Percentiles rank a stretch among this genome's conserved stretches.
Conservation (phyloP, 2,113 vertebrate species). For the Bujurquina vittata region DNA sequence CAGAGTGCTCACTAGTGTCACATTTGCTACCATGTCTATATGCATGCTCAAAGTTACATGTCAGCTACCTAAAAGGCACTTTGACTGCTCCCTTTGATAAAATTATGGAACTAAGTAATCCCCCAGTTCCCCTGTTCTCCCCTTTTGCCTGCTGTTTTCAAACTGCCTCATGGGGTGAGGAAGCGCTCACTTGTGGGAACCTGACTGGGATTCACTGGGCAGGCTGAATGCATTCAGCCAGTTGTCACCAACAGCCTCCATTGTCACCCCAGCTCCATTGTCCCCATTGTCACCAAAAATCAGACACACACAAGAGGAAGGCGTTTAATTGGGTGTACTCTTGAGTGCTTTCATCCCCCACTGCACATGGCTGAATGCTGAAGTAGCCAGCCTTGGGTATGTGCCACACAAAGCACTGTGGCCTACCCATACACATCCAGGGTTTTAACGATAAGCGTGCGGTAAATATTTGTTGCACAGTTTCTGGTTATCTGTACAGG, state of each 20-base stretch:
- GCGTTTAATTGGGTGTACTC: conserved; percentile 81
- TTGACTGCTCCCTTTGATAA: not conserved
- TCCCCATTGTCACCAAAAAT: conserved; percentile 78
- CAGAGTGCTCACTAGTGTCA: not conserved
- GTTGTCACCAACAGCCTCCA: conserved; percentile 75
- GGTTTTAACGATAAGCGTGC: conserved; percentile 66
- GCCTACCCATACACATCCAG: conserved; percentile 51
- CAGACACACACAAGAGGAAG: conserved; percentile 79
- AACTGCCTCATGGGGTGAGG: conserved; percentile 50
- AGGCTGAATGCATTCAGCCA: conserved; percentile 70
- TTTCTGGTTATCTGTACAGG: conserved; percentile 64
- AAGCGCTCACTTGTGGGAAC: conserved; percentile 77
- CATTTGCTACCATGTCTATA: not conserved
- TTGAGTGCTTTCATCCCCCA: conserved; percentile 73
- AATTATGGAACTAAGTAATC: conserved; percentile 16
- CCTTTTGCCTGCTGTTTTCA: conserved; percentile 43
- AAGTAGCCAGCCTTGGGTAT: conserved; percentile 54
- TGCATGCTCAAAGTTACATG: not conserved
- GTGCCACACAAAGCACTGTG: conserved; percentile 68
- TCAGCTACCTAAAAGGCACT: not conserved
- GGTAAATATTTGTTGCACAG: conserved; percentile 75
- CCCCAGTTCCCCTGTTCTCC: not conserved
- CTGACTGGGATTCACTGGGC: conserved; percentile 71
- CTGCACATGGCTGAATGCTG: conserved; percentile 68
- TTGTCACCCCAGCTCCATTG: conserved; percentile 71